Conservation (phyloP, 2,113 vertebrate species). For the Neoarius graeffei region DNA sequence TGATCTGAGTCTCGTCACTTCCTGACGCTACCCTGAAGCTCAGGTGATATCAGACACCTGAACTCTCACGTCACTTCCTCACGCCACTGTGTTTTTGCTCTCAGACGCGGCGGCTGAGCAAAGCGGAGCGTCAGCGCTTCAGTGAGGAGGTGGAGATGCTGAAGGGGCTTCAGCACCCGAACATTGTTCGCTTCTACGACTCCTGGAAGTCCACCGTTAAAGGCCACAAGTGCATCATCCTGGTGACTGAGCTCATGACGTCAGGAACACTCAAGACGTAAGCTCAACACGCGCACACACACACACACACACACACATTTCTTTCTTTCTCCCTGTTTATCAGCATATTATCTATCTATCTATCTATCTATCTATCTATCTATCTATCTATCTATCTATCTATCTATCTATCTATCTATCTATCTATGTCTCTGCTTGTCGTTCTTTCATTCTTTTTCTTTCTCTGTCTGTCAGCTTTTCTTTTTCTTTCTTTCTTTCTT, state of each 20-base stretch:
- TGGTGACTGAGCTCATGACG: constrained; percentile 96
- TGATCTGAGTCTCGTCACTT: neutral
- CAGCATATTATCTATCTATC: too few relatives aligned
- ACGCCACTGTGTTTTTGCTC: neutral
- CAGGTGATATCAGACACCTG: neutral
- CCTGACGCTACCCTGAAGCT: neutral
- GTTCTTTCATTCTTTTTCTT: neutral
- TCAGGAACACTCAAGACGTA: constrained; percentile 96
- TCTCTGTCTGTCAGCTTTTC: neutral
- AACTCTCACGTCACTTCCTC: neutral
- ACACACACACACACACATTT: neutral
- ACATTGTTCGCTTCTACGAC: constrained; percentile 95
- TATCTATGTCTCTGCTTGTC: neutral
- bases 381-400: too few relatives aligned
- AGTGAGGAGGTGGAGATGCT: constrained; percentile 94
- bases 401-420: neutral
- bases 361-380: too few relatives aligned
- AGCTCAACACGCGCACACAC: constrained; percentile 55
- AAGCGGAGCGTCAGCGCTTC: constrained; percentile 85
- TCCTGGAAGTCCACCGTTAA: constrained; percentile 88
- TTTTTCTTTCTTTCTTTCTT: neutral
- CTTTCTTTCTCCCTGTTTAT: too few relatives aligned
- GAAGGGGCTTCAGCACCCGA: constrained; percentile 92
- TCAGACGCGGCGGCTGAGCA: constrained; percentile 85
- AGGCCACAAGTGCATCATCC: constrained; percentile 86